Conservation (phyloP, 53 echinoderm and acorn worm species). For the Luidia sarsii region DNA sequence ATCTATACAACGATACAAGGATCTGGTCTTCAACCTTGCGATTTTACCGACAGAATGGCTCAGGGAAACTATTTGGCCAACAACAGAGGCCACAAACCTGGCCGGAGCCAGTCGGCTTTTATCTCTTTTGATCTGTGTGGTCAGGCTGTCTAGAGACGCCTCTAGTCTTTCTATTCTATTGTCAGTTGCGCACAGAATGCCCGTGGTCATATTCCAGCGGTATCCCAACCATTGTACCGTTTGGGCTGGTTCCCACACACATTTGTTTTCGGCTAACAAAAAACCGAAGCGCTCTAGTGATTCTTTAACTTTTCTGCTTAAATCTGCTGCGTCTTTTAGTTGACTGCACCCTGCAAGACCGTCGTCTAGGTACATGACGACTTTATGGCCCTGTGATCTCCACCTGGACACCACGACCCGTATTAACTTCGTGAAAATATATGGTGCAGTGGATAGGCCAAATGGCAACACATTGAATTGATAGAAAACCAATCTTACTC, state of each 20-base stretch:
- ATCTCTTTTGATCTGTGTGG: background rate
- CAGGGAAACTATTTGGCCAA: constrained; percentile 12
- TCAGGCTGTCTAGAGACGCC: background rate
- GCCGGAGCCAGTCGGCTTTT: background rate
- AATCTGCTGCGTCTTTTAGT: background rate
- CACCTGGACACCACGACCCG: background rate
- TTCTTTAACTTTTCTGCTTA: background rate
- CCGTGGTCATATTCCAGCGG: background rate
- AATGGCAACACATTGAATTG: constrained; percentile 20
- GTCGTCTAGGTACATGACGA: constrained; percentile 20
- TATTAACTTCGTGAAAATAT: constrained; percentile 3
- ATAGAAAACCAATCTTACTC: constrained; percentile 28
- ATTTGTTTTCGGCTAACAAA: background rate
- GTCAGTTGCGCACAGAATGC: background rate
- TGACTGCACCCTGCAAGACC: background rate
- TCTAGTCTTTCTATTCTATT: background rate
- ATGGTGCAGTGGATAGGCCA: constrained; percentile 18
- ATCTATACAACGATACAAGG: background rate
- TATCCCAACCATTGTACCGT: constrained; percentile 7
- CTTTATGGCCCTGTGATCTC: background rate
- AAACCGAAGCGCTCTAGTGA: background rate
- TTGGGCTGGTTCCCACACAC: constrained; percentile 5
- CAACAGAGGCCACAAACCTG: background rate
- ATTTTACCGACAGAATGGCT: background rate
- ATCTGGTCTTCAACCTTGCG: background rate